phyloP scores from a whole-genome alignment of 2,888 invertebrate species.

The Nysson spinosus region DNA sequence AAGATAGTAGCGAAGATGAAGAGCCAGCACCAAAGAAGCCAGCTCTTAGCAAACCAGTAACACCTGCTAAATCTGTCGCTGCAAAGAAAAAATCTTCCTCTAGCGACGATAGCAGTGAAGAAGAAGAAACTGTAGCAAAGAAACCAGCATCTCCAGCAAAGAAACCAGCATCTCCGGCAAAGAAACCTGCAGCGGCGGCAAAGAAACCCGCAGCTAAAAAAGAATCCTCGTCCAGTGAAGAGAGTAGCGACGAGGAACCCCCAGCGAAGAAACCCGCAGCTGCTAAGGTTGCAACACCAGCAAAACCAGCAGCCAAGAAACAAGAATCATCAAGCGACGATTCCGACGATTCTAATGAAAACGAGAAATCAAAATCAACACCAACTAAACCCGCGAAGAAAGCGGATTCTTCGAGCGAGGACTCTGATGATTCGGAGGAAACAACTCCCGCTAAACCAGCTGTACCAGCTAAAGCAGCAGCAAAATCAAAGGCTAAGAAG shows the following conservation, averaged over 20 bases:
- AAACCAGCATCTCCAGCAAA: conserved; percentile 10
- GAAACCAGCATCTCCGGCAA: conserved; percentile 9
- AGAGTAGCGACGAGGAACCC: conserved; percentile 54
- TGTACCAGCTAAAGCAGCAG: conserved; percentile 42
- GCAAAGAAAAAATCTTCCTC: conserved; percentile 69
- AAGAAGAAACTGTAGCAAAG: conserved; percentile 58
- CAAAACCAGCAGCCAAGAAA: conserved; percentile 48
- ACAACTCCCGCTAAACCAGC: conserved; percentile 45
- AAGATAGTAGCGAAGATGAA: conserved; percentile 74
- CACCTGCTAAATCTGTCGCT: conserved; percentile 1
- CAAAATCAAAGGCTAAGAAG: conserved; percentile 50
- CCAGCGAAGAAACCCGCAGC: conserved; percentile 55
- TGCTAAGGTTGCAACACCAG: conserved; percentile 69
- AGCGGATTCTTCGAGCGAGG: conserved; percentile 57
- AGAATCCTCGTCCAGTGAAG: conserved; percentile 35
- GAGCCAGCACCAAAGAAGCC: conserved; percentile 28
- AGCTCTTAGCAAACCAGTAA: conserved; percentile 1
- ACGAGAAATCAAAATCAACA: conserved; percentile 57
- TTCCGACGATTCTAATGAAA: conserved; percentile 73
- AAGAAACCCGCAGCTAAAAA: conserved; percentile 30
- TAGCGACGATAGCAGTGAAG: conserved; percentile 75
- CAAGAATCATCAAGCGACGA: conserved; percentile 59
- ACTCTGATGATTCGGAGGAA: conserved; percentile 72
- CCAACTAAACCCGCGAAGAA: conserved; percentile 40
- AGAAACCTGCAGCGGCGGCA: neutral